These are phyloP conservation scores for Lithobius niger DNA, from an alignment of 1,140 invertebrate species.

Conservation along the genomic window DNA sequence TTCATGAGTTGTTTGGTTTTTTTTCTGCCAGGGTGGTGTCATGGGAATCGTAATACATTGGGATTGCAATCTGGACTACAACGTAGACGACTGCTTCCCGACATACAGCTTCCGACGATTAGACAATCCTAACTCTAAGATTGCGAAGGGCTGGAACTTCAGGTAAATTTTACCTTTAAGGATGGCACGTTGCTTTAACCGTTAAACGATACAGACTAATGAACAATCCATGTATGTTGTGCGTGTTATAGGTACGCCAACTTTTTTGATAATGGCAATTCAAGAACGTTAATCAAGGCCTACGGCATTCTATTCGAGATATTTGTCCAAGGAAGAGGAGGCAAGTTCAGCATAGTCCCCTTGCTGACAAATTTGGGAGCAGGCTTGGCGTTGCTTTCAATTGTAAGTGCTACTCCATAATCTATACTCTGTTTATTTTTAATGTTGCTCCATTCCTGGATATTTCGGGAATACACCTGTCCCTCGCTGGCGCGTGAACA, in stretches of 20 bases:
- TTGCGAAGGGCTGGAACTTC: constrained; percentile 37
- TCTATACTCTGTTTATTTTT: too few species aligned
- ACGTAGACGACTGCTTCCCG: constrained; percentile 33
- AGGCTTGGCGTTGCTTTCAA: constrained; percentile 36
- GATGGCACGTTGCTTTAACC: too few species aligned
- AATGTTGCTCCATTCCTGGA: too few species aligned
- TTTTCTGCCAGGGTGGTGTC: too few species aligned
- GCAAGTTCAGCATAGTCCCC: constrained; percentile 38
- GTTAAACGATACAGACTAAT: constrained; percentile 34
- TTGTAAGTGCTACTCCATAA: constrained; percentile 30
- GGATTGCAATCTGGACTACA: constrained; percentile 40
- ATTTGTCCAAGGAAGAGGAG: constrained; percentile 34
- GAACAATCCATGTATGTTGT: too few species aligned
- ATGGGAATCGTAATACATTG: constrained; percentile 37
- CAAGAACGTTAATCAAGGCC: constrained; percentile 36
- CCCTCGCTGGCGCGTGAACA: too few species aligned
- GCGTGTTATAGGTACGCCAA: too few species aligned
- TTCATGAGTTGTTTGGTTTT: too few species aligned
- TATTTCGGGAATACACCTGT: too few species aligned
- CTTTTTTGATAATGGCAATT: too few species aligned
- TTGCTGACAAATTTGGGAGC: constrained; percentile 38
- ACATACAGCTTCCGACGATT: constrained; percentile 36
- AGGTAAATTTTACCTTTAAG: constrained; percentile 31
- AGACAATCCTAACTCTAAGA: constrained; percentile 24
- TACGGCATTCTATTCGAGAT: constrained; percentile 40